These are phyloP conservation scores for Cheilosia variabilis DNA, from an alignment of 2,888 invertebrate species.

Conservation along the genomic window DNA sequence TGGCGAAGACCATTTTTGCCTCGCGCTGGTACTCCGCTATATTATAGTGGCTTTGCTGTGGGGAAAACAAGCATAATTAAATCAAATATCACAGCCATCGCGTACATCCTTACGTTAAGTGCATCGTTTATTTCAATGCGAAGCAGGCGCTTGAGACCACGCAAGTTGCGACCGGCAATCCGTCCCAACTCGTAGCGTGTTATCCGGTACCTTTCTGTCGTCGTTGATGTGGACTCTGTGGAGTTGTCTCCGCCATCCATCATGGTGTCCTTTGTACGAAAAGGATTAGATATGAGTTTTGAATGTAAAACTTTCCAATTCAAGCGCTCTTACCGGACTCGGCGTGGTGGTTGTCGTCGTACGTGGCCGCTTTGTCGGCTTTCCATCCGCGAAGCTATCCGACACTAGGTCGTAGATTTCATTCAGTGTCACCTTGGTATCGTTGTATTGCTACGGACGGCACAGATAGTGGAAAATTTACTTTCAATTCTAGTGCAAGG, in stretches of 20 bases:
- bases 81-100: slow-evolving; percentile 35
- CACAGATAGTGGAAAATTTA: neutral
- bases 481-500: neutral
- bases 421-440: slow-evolving; percentile 80
- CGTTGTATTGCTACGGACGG: slow-evolving; percentile 81
- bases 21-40: slow-evolving; percentile 81
- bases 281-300: slow-evolving; percentile 14
- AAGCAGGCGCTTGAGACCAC: slow-evolving; percentile 81
- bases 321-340: slow-evolving; percentile 76
- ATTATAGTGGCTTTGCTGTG: slow-evolving; percentile 82
- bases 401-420: slow-evolving; percentile 81
- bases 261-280: slow-evolving; percentile 66
- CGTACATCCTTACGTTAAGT: slow-evolving; percentile 79
- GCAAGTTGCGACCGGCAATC: slow-evolving; percentile 82
- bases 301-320: slow-evolving; percentile 15
- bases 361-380: slow-evolving; percentile 78
- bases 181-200: slow-evolving; percentile 82
- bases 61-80: slow-evolving; percentile 47
- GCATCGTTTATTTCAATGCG: slow-evolving; percentile 81
- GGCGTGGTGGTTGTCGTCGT: slow-evolving; percentile 76
- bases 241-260: slow-evolving; percentile 76
- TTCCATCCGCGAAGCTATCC: slow-evolving; percentile 82
- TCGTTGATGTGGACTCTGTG: slow-evolving; percentile 77
- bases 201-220: slow-evolving; percentile 81
- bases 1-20: slow-evolving; percentile 81